A percentile compares a stretch with the other conserved stretches of the same genome.
These are phyloP conservation scores for Alligator sinensis DNA, from an alignment of 2,113 vertebrate genomes.

Conservation along the genomic window DNA sequence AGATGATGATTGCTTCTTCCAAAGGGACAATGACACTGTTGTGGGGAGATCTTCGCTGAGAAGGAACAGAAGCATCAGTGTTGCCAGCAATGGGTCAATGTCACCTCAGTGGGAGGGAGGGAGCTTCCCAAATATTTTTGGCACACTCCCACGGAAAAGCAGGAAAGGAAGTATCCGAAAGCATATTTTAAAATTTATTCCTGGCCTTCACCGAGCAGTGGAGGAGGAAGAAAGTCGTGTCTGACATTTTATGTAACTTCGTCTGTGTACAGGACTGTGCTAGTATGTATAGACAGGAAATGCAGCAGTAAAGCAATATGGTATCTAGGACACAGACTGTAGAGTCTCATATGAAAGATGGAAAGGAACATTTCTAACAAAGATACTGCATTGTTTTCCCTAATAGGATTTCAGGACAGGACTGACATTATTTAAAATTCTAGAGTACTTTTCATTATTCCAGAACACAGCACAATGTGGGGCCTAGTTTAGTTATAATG, in stretches of 20 bases:
- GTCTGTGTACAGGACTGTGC: accelerated
- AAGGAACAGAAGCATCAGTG: constrained; percentile 86
- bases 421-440: not conserved
- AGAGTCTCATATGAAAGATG: not conserved
- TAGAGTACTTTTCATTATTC: not conserved
- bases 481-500: not conserved
- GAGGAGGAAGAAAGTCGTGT: constrained; percentile 90
- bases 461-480: not conserved
- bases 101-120: constrained; percentile 86
- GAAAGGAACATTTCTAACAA: not conserved
- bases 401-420: not conserved
- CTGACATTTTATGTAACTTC: not conserved
- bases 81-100: constrained; percentile 82
- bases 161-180: constrained; percentile 85
- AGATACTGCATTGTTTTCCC: not conserved
- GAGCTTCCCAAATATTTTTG: constrained; percentile 80
- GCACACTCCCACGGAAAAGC: constrained; percentile 89
- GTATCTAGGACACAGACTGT: not conserved
- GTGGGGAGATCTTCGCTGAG: constrained; percentile 52
- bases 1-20: constrained; percentile 84
- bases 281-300: not conserved
- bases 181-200: constrained; percentile 90
- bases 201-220: constrained; percentile 89
- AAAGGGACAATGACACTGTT: constrained; percentile 30
- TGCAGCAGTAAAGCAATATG: not conserved